Conservation (phyloP, 2,797 vertebrate genomes). For the Mormyrus hasselquistii region DNA sequence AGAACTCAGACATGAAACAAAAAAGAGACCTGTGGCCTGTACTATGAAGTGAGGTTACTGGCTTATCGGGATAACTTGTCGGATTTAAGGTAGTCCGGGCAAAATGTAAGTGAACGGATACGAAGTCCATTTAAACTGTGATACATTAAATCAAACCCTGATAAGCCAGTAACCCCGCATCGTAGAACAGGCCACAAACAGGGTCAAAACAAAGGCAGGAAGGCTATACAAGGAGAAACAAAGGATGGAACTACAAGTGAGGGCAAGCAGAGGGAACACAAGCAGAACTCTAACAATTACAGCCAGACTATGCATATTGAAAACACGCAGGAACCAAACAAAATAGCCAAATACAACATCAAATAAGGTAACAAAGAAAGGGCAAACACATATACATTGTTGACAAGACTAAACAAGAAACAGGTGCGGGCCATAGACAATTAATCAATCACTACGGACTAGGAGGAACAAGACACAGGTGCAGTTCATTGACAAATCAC, state of each 20-base stretch:
- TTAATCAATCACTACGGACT: background rate
- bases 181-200: too few relatives aligned
- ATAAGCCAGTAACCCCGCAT: too few relatives aligned
- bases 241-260: background rate
- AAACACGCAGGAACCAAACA: background rate
- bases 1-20: background rate
- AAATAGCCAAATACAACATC: background rate
- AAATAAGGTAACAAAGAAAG: background rate
- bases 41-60: too few relatives aligned
- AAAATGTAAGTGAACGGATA: too few relatives aligned
- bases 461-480: background rate
- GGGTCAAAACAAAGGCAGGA: background rate
- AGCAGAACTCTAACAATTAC: background rate
- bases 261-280: background rate
- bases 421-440: background rate
- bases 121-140: too few relatives aligned
- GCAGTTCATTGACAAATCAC: background rate
- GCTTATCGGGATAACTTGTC: too few relatives aligned
- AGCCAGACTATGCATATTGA: background rate
- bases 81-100: too few relatives aligned
- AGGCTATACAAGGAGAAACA: background rate
- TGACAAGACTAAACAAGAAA: background rate
- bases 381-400: background rate
- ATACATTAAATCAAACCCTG: too few relatives aligned
- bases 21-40: too few relatives aligned